These are phyloP conservation scores for Lithophane socia DNA, from an alignment of 2,888 invertebrate species.

Conservation along the genomic window DNA sequence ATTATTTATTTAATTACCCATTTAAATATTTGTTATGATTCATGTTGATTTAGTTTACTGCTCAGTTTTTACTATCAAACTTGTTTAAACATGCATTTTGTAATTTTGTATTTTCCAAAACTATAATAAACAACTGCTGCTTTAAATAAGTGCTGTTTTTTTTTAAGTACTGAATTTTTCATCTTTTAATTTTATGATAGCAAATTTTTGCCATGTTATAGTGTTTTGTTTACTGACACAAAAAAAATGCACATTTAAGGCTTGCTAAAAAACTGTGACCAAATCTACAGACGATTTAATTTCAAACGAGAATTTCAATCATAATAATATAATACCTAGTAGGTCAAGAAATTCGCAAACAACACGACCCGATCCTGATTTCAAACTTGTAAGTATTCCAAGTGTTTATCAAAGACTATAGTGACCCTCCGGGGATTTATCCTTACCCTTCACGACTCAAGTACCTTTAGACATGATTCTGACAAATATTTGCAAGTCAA, in stretches of 20 bases:
- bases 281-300: constrained; percentile 1
- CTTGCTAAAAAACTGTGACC: neutral
- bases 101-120: neutral
- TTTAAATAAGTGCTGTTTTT: neutral
- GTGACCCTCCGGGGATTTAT: constrained; percentile 30
- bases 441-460: constrained; percentile 16
- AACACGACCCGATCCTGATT: constrained; percentile 18
- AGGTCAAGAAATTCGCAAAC: constrained; percentile 22
- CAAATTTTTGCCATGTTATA: too few species aligned
- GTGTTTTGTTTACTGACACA: neutral
- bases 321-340: neutral
- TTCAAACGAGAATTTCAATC: constrained; percentile 16
- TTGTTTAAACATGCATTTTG: constrained; percentile 1
- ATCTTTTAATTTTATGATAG: neutral
- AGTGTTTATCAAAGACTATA: constrained; percentile 42
- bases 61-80: neutral
- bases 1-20: neutral
- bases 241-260: neutral
- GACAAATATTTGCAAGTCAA: constrained; percentile 20
- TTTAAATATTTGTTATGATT: neutral
- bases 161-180: neutral
- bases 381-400: constrained; percentile 32
- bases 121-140: neutral
- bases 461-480: constrained; percentile 22
- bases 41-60: neutral